Percentiles rank a stretch among this genome's conserved stretches.
These are phyloP conservation scores for Dendrocopos noguchii DNA, from an alignment of 2,113 vertebrate genomes.

Conservation along the genomic window DNA sequence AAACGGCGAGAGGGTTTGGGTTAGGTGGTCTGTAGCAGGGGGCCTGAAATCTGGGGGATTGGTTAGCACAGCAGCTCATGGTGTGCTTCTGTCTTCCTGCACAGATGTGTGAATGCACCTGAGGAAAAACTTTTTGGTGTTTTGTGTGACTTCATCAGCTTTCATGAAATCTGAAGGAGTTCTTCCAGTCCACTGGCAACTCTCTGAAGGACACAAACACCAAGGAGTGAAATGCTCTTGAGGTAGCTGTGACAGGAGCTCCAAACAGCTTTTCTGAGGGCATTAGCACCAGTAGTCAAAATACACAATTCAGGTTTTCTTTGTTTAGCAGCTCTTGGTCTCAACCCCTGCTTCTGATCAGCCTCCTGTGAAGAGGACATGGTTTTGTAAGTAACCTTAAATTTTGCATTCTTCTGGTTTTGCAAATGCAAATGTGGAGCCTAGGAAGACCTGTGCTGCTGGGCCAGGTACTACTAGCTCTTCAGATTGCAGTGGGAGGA, in stretches of 20 bases:
- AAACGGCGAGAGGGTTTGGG: fast-evolving
- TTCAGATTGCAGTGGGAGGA: not conserved
- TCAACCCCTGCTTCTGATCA: not conserved
- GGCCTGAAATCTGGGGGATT: not conserved
- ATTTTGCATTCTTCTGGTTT: not conserved
- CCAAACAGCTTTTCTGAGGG: not conserved
- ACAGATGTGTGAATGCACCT: fast-evolving
- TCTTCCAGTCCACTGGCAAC: not conserved
- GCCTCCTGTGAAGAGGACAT: not conserved
- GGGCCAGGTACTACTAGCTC: not conserved
- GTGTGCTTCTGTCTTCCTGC: not conserved
- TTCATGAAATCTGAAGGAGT: not conserved
- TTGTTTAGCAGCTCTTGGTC: not conserved
- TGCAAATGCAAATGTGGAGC: not conserved
- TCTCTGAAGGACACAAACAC: not conserved
- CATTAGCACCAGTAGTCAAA: not conserved
- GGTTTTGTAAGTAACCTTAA: not conserved
- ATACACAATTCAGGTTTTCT: not conserved
- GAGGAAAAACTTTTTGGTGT: not conserved
- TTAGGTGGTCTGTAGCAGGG: not conserved
- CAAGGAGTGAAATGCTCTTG: not conserved
- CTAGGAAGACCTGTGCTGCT: not conserved
- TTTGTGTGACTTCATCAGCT: not conserved
- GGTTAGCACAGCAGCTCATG: fast-evolving
- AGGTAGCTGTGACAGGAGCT: not conserved